Percentiles rank a stretch among this genome's conserved stretches.
Conservation (phyloP, 2,797 vertebrate genomes). For the Karalla daura region DNA sequence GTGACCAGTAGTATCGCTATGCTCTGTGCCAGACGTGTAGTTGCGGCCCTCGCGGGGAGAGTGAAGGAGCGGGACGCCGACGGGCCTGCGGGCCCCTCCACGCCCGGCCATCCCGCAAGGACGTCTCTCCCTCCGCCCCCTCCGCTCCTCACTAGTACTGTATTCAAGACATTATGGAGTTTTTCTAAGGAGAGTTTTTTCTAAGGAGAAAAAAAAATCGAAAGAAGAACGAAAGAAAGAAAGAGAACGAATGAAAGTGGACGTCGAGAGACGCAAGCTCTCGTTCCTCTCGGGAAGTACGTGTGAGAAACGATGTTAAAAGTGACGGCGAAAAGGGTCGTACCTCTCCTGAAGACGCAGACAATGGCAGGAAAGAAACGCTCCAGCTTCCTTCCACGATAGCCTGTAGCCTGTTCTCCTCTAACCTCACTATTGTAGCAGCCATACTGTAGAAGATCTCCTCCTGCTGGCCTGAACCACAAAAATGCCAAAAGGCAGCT, state of each 20-base stretch:
- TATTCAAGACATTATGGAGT: constrained; percentile 43
- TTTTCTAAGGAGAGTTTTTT: constrained; percentile 32
- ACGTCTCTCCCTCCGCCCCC: constrained; percentile 49
- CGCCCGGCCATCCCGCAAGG: constrained; percentile 59
- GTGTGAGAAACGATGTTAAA: constrained; percentile 34
- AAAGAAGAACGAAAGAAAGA: constrained; percentile 6
- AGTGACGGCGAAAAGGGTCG: constrained; percentile 37
- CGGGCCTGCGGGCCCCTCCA: constrained; percentile 48
- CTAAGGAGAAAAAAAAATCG: constrained; percentile 22
- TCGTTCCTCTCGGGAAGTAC: constrained; percentile 40
- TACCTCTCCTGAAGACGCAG: constrained; percentile 64
- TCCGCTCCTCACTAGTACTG: constrained; percentile 59
- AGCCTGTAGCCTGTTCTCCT: constrained; percentile 73
- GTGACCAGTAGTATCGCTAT: constrained; percentile 67
- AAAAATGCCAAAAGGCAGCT: constrained; percentile 70
- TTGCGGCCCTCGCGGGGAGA: no score
- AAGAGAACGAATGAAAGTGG: constrained; percentile 50
- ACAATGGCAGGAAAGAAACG: constrained; percentile 66
- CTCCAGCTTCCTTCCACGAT: constrained; percentile 60
- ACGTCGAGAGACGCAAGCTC: no score
- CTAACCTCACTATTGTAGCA: constrained; percentile 81
- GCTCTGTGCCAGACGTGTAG: constrained; percentile 60
- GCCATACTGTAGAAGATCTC: constrained; percentile 77
- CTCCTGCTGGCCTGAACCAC: constrained; percentile 72
- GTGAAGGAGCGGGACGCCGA: constrained; percentile 26